phyloP scores from a whole-genome alignment of 1,140 invertebrate genomes.

The Venturia canescens region DNA sequence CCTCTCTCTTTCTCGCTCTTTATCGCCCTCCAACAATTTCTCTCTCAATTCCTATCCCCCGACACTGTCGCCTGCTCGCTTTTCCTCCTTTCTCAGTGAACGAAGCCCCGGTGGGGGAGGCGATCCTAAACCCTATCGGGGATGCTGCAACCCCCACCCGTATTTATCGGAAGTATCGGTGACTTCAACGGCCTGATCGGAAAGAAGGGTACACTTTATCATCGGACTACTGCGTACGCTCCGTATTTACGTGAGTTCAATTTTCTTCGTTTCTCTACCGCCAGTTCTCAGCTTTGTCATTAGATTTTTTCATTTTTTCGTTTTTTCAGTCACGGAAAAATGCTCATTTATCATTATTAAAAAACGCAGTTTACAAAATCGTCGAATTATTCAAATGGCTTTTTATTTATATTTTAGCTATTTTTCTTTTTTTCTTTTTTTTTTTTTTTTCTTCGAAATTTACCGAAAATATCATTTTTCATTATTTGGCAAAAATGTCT shows the following conservation, averaged over 20 bases:
- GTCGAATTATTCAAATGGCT: no score
- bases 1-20: conserved; percentile 3
- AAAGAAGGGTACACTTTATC: conserved; percentile 67
- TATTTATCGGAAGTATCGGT: conserved; percentile 77
- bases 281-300: background rate
- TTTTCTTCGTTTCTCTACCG: no score
- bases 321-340: no score
- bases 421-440: no score
- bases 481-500: no score
- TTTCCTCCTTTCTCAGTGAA: conserved; percentile 62
- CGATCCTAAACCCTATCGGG: conserved; percentile 58
- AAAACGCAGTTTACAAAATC: no score
- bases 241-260: background rate
- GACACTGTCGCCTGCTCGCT: conserved; percentile 22
- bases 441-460: no score
- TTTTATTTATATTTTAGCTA: no score
- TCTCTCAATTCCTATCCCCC: background rate
- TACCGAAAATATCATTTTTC: no score
- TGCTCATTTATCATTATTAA: no score
- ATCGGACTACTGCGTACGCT: background rate
- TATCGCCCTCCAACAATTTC: conserved; percentile 4
- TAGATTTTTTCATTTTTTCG: background rate
- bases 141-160: conserved; percentile 60
- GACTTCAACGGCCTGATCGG: conserved; percentile 77
- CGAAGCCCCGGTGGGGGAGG: conserved; percentile 37